Conservation (phyloP, 2,888 invertebrate species). For the Tyria jacobaeae region DNA sequence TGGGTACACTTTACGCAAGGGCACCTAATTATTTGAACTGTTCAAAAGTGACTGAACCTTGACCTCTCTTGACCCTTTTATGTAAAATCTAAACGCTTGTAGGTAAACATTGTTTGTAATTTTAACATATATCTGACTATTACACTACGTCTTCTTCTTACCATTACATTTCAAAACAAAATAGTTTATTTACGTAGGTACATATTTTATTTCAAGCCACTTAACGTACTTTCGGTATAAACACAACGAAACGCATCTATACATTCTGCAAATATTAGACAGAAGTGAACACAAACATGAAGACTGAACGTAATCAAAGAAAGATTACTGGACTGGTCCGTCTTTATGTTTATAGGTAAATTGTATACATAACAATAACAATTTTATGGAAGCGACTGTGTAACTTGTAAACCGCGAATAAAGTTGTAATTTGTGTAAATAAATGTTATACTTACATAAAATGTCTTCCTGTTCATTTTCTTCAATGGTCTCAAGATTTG, state of each 20-base stretch:
- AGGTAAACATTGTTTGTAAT: background rate
- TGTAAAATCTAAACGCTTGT: background rate
- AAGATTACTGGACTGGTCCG: too few relatives aligned
- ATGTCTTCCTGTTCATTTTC: slow-evolving; percentile 61
- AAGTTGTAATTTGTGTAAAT: slow-evolving; percentile 46
- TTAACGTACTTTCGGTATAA: too few relatives aligned
- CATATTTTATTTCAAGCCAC: too few relatives aligned
- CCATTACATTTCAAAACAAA: background rate
- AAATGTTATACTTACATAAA: slow-evolving; percentile 51
- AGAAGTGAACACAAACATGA: background rate
- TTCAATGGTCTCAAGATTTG: slow-evolving; percentile 59
- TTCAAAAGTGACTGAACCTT: background rate
- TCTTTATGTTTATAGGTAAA: too few relatives aligned
- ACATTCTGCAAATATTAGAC: background rate
- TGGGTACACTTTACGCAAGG: background rate
- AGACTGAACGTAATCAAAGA: too few relatives aligned
- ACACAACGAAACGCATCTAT: too few relatives aligned
- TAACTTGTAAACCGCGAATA: slow-evolving; percentile 19
- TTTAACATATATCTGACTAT: too few relatives aligned
- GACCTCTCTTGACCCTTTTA: background rate
- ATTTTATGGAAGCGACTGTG: slow-evolving; percentile 22
- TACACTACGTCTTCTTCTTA: background rate
- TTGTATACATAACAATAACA: slow-evolving; percentile 6
- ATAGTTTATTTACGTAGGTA: background rate
- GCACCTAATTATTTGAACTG: background rate